Evolutionary conservation across 2,888 invertebrate species (phyloP).

Genomic region (Lochmaea crataegi): DNA sequence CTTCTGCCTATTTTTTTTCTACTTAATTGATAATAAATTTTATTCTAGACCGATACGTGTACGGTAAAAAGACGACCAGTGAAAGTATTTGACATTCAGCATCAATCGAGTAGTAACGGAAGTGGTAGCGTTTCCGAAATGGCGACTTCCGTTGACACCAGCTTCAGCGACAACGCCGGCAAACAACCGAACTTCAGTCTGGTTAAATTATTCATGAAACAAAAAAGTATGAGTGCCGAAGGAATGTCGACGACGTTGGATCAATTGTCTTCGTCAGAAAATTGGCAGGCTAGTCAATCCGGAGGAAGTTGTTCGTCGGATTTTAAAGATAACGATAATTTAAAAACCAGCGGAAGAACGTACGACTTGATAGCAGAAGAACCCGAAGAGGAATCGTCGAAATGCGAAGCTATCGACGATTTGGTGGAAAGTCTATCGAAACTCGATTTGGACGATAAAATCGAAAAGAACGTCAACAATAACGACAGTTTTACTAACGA

Average conservation of each 20-base stretch:
- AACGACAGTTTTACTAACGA: constrained; percentile 66
- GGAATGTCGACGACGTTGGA: constrained; percentile 76
- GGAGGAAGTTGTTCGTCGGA: constrained; percentile 69
- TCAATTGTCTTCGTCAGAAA: constrained; percentile 78
- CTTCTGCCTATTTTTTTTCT: too few relatives aligned
- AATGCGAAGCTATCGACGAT: constrained; percentile 66
- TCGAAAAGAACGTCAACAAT: constrained; percentile 63
- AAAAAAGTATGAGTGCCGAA: constrained; percentile 85
- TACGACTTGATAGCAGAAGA: constrained; percentile 70
- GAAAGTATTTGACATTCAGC: constrained; percentile 65
- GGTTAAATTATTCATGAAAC: constrained; percentile 90
- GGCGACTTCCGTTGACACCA: constrained; percentile 63
- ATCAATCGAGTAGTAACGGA: constrained; percentile 60
- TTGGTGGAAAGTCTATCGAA: constrained; percentile 65
- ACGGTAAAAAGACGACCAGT: constrained; percentile 60
- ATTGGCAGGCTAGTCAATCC: constrained; percentile 79
- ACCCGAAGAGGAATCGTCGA: constrained; percentile 67
- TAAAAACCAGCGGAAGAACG: constrained; percentile 58
- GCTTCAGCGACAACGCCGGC: constrained; percentile 54
- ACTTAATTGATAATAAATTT: constrained; percentile 16
- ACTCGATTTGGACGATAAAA: constrained; percentile 60
- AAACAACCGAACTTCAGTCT: constrained; percentile 78
- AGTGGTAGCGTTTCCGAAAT: constrained; percentile 63
- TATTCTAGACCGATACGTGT: constrained; percentile 56
- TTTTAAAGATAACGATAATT: constrained; percentile 58